Base-by-base conservation (phyloP, 1,140 invertebrate genomes). In the Meloidogyne exigua region DNA sequence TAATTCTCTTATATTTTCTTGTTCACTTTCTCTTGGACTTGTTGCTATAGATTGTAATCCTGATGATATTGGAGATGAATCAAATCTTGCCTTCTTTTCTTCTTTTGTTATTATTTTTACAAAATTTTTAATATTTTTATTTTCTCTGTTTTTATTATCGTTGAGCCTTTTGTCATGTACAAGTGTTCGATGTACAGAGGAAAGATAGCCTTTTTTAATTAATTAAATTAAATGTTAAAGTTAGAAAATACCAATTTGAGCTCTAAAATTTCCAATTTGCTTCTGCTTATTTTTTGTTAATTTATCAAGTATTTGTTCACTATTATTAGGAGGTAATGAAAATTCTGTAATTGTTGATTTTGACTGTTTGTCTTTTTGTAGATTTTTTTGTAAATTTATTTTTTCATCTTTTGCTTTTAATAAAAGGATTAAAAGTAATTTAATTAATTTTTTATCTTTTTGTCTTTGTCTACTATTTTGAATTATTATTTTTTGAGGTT, bases 261-360 rank as follows among this genome's bases (percentile, higher is more conserved):
- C 18, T 57, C 49, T 18, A 57, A 57, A 57, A 57, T 57, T 18
- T 57, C n/a, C 49, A n/a, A 18, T n/a, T 57, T 57, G 18, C 7
- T n/a, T 57, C 21, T 57, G 13, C n/a, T 57, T 57, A 57, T n/a
- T 21, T 21, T 57, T 57, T n/a, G n/a, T 57, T 57, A 57, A 57
- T 57, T 21, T 57, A 57, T 57, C 21, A 57, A 57, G 21, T 57
- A 57, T n/a, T 15, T 57, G 18, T 9, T 57, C 49, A n/a, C 49
- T 57, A 21, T n/a, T n/a, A 57, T n/a, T n/a, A 57, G 49, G 49
- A n/a, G 49, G 49, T 57, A 57, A 21, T n/a, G 49, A 57, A 9
- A 18, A 57, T n/a, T 57, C 49, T n/a, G 49, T 57, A 57, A n/a
- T 57, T 57, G 49, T 57, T 57, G 49, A n/a, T 57, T 57, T 57